Evolutionary conservation across 1,140 invertebrate genomes (phyloP), one percentile per base, ranked within the genome.

Genomic region (Bombus consobrinus): DNA sequence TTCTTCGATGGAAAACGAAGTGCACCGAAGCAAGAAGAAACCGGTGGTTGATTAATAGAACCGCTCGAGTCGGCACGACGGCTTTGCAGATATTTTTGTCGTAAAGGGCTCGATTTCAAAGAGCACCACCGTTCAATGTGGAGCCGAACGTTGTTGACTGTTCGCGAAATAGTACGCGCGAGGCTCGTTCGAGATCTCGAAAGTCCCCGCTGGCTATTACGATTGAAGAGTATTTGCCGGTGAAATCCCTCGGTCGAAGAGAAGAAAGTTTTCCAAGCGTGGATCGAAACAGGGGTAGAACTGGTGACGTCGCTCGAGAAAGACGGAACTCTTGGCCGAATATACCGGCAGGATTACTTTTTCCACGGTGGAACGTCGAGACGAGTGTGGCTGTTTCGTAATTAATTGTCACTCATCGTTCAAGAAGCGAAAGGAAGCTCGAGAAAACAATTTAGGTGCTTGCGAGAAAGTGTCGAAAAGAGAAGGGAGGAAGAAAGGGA

Each of bases 1-100:
- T 79, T 81, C 85, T 80, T 78, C 39, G 57, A 71, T 87, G 81
- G 89, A 89, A 84, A 89, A 81, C 75, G 81, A 81, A 87, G 37
- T 72, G 83, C 83, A 47, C 83, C 78, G 83, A 86, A 34, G 69
- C 73, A 62, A 62, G 74, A 89, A 89, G 72, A 71, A 76, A 74
- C 37, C 69, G 32, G 77, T 32, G 64, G 73, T 78, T 87, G 85
- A 87, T 89, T 89, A 89, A 89, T 85, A 76, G 53, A 41, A 64
- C 64, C 66, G 74, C 47, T 87, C 69, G 66, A 89, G 75, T 37
- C 57, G 62, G n/a, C 8, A 69, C 57, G 62, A 25, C 12, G 71
- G 41, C 62, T 59, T 84, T 83, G 47, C 72, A 79, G 75, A 77
- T 43, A 80, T 87, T 89, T 89, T 81, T 32, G 64, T 83, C 47